Evolutionary conservation across 2,888 invertebrate genomes (phyloP).

Genomic region (Erynnis tages): DNA sequence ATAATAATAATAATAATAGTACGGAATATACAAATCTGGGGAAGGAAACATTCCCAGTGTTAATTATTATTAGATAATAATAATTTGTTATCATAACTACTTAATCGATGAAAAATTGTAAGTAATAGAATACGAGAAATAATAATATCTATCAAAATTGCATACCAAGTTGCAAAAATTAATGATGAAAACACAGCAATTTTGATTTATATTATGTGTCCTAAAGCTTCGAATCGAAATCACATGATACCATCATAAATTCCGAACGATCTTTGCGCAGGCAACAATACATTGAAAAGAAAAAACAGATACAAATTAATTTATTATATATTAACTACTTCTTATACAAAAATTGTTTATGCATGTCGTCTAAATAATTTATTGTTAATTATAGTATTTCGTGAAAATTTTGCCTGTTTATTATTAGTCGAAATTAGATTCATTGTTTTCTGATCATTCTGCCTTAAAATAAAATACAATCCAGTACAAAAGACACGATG

Average conservation of each 20-base stretch:
- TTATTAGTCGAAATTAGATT: conserved; percentile 24
- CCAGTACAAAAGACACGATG: too few relatives aligned
- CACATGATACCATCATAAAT: conserved; percentile 2
- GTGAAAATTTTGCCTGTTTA: conserved; percentile 37
- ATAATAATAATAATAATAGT: conserved; percentile 41
- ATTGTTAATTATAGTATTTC: conserved; percentile 44
- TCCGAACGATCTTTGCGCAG: conserved; percentile 4
- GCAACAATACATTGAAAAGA: conserved; percentile 20
- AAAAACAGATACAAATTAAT: conserved; percentile 41
- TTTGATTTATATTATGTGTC: conserved; percentile 10
- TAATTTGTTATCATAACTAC: conserved; percentile 34
- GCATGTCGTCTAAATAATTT: conserved; percentile 69
- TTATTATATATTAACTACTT: conserved; percentile 72
- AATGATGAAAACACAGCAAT: conserved; percentile 20
- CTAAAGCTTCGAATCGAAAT: conserved; percentile 6
- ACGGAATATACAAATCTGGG: conserved; percentile 43
- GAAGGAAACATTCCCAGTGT: conserved; percentile 19
- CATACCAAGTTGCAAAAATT: conserved; percentile 4
- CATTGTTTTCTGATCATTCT: conserved; percentile 4
- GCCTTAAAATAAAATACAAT: not conserved
- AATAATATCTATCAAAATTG: conserved; percentile 19
- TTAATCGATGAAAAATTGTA: conserved; percentile 26
- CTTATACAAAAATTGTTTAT: conserved; percentile 70
- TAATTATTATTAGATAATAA: conserved; percentile 17
- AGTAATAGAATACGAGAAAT: conserved; percentile 11